phyloP scores from a whole-genome alignment of 2,113 vertebrate genomes.

The Rhabdomys dilectus region DNA sequence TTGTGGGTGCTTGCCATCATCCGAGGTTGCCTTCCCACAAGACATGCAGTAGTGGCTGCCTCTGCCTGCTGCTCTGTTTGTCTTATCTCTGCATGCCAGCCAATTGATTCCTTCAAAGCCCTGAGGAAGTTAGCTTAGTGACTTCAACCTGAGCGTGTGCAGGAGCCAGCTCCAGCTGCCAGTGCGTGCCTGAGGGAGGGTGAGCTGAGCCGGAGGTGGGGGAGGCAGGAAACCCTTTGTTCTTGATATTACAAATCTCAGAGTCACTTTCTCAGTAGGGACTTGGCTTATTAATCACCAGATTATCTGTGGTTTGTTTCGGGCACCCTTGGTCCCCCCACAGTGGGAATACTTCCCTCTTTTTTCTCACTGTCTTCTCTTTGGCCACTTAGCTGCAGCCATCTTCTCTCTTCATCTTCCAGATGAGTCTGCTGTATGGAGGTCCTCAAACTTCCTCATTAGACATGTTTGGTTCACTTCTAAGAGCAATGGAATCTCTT shows the following conservation, averaged over 20 bases:
- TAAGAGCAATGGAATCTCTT: not conserved
- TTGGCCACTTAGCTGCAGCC: not conserved
- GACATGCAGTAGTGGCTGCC: fast-evolving
- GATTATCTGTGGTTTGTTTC: constrained; percentile 64
- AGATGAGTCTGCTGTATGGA: not conserved
- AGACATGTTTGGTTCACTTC: not conserved
- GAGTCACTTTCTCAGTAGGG: constrained; percentile 74
- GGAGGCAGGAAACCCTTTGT: constrained; percentile 71
- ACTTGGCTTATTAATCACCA: constrained; percentile 25
- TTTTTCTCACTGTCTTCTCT: constrained; percentile 23
- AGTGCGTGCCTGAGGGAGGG: not conserved
- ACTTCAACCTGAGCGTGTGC: not conserved
- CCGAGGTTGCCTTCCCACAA: not conserved
- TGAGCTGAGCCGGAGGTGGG: not conserved
- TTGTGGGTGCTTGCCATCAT: not conserved
- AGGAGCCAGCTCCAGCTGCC: fast-evolving
- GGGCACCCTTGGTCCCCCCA: not conserved
- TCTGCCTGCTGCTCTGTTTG: too few species aligned
- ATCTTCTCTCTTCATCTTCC: not conserved
- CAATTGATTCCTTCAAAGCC: not conserved
- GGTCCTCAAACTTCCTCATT: not conserved
- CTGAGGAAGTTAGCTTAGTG: not conserved
- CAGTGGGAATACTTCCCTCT: not conserved
- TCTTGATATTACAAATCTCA: constrained; percentile 58
- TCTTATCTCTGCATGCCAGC: not conserved